phyloP scores from a whole-genome alignment of 2,113 vertebrate species.

The Chloropsis hardwickii region DNA sequence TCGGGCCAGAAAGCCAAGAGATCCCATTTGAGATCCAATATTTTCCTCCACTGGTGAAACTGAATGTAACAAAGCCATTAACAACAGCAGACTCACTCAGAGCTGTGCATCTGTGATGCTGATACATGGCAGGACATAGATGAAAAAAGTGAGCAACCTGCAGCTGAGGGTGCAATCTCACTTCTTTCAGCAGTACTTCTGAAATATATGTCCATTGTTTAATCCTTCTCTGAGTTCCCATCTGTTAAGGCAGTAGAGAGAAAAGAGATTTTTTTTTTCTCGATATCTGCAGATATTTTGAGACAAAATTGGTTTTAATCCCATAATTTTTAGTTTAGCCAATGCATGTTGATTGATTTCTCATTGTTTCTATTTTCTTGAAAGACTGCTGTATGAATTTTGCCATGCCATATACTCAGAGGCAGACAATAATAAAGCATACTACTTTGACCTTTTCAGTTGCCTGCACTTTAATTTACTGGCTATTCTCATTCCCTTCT shows the following conservation, averaged over 20 bases:
- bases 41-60: neutral
- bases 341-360: neutral
- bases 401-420: neutral
- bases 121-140: neutral
- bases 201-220: neutral
- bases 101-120: neutral
- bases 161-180: neutral
- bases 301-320: neutral
- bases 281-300: neutral
- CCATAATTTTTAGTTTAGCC: neutral
- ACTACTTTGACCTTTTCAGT: slow-evolving; percentile 25
- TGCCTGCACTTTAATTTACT: slow-evolving; percentile 20
- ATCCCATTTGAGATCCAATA: neutral
- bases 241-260: neutral
- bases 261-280: neutral
- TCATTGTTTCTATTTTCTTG: slow-evolving; percentile 31
- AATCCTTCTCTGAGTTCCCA: neutral
- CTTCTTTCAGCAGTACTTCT: neutral
- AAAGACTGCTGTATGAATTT: neutral
- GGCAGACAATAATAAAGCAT: slow-evolving; percentile 16
- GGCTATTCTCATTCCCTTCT: neutral
- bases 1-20: neutral
- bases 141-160: neutral
- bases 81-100: neutral
- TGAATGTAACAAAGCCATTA: neutral